Evolutionary conservation across 2,797 vertebrate species (phyloP).

Genomic region (Thunnus albacares): DNA sequence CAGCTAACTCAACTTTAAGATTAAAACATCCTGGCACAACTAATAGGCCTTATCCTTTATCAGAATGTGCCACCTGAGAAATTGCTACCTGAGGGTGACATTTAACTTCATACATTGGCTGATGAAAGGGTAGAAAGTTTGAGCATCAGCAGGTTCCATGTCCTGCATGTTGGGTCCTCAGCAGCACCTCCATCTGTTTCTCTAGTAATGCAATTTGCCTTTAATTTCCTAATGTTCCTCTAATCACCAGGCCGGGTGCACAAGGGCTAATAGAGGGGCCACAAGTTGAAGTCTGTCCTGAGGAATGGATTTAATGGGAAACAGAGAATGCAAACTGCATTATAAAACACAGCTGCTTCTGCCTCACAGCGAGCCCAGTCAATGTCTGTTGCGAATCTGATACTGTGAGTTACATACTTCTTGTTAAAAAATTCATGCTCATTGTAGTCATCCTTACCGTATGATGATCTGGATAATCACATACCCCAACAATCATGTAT

Average conservation of each 20-base stretch:
- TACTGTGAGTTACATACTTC: background rate
- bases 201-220: slow-evolving; percentile 87
- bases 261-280: slow-evolving; percentile 85
- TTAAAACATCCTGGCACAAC: slow-evolving; percentile 51
- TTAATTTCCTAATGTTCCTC: slow-evolving; percentile 90
- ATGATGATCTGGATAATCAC: slow-evolving; percentile 10
- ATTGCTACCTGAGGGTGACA: slow-evolving; percentile 74
- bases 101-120: slow-evolving; percentile 66
- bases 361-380: slow-evolving; percentile 45
- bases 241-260: slow-evolving; percentile 85
- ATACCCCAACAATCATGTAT: background rate
- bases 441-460: background rate
- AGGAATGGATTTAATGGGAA: slow-evolving; percentile 85
- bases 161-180: slow-evolving; percentile 74
- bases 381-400: slow-evolving; percentile 39
- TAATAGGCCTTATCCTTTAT: slow-evolving; percentile 56
- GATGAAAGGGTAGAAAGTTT: slow-evolving; percentile 69
- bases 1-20: slow-evolving; percentile 33
- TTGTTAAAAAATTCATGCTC: slow-evolving; percentile 14
- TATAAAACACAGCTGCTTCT: slow-evolving; percentile 78
- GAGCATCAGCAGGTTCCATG: slow-evolving; percentile 80
- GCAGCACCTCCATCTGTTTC: slow-evolving; percentile 85
- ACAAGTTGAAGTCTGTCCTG: slow-evolving; percentile 84
- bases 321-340: slow-evolving; percentile 86
- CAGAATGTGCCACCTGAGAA: slow-evolving; percentile 65